Evolutionary conservation across 2,888 invertebrate genomes (phyloP).

Genomic region (Toxonevra muliebris): DNA sequence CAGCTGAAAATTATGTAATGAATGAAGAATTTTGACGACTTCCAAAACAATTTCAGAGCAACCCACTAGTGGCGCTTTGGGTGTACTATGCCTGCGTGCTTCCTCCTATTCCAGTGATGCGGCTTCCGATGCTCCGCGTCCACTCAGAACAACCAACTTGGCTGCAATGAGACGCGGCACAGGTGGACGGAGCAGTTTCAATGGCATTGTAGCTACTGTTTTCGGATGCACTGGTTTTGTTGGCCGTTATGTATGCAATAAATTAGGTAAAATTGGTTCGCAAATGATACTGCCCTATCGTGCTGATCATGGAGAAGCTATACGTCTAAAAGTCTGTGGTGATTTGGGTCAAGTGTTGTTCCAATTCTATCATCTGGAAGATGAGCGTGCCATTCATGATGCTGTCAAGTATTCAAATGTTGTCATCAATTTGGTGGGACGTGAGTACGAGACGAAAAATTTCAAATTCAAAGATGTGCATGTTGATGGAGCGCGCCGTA

Average conservation of each 20-base stretch:
- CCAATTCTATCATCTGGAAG: conserved; percentile 82
- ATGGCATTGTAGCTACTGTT: conserved; percentile 97
- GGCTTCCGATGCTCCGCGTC: conserved; percentile 58
- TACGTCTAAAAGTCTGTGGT: conserved; percentile 83
- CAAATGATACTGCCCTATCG: conserved; percentile 94
- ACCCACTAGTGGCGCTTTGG: conserved; percentile 55
- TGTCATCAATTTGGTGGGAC: conserved; percentile 93
- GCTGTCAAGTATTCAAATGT: conserved; percentile 95
- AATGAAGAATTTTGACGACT: background rate
- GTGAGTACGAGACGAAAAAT: conserved; percentile 92
- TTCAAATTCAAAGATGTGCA: conserved; percentile 88
- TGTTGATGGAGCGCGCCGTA: conserved; percentile 80
- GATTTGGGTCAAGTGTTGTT: conserved; percentile 96
- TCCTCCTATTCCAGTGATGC: conserved; percentile 44
- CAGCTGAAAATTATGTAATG: conserved; percentile 48
- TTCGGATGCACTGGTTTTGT: conserved; percentile 93
- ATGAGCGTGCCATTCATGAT: conserved; percentile 85
- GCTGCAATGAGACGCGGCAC: conserved; percentile 82
- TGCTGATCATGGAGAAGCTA: conserved; percentile 82
- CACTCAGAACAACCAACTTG: conserved; percentile 68
- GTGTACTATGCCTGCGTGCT: conserved; percentile 58
- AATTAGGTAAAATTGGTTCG: conserved; percentile 85
- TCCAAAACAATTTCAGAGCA: conserved; percentile 40
- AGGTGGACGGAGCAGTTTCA: conserved; percentile 95
- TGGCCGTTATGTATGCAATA: conserved; percentile 87